Percentiles rank a stretch among this genome's conserved stretches.
These are phyloP conservation scores for Helarctos malayanus DNA, from an alignment of 2,797 vertebrate genomes.

Conservation along the genomic window DNA sequence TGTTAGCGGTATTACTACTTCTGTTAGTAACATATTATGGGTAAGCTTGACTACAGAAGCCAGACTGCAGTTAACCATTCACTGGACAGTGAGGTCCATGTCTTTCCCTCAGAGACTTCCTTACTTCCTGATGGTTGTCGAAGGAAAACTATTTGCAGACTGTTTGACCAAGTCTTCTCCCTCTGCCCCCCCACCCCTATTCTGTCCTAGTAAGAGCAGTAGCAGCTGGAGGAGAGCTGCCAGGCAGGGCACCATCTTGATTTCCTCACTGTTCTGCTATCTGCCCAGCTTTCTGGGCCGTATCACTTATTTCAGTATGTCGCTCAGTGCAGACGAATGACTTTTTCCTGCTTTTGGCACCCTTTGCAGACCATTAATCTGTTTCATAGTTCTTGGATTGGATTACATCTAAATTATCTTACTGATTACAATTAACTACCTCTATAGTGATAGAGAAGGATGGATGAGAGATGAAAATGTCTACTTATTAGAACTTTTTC, in stretches of 20 bases:
- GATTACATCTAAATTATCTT: background rate
- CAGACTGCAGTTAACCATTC: background rate
- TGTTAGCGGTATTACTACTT: background rate
- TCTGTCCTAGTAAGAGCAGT: background rate
- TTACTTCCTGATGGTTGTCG: background rate
- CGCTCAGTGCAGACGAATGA: background rate
- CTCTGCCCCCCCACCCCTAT: rapidly evolving
- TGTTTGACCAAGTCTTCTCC: background rate
- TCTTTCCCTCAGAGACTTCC: background rate
- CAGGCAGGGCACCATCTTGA: rapidly evolving
- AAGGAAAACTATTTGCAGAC: background rate
- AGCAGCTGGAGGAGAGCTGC: background rate
- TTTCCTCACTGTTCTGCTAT: background rate
- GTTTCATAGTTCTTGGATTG: background rate
- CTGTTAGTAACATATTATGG: background rate
- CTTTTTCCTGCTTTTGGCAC: background rate
- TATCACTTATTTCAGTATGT: background rate
- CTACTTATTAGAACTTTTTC: background rate
- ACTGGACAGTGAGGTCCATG: background rate
- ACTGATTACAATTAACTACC: background rate
- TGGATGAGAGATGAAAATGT: background rate
- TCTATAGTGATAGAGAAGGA: background rate
- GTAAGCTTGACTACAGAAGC: background rate
- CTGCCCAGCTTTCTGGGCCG: background rate
- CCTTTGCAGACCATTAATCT: background rate